These are phyloP conservation scores for Heteropelma amictum DNA, from an alignment of 2,888 invertebrate species.

Conservation along the genomic window DNA sequence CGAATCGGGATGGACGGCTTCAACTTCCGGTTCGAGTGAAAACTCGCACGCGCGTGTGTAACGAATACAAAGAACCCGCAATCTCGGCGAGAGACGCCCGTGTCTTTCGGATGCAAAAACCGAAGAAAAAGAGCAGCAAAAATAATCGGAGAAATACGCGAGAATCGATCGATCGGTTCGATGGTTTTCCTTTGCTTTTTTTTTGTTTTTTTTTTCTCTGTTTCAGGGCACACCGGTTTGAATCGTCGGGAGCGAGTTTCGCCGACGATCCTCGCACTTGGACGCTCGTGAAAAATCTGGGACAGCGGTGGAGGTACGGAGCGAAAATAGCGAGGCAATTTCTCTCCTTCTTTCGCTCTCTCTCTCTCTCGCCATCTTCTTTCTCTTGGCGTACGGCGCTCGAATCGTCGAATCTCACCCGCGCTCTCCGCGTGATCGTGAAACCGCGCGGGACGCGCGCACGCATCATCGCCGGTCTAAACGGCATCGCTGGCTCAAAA, in stretches of 20 bases:
- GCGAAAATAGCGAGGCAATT: conserved; percentile 71
- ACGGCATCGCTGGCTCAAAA: too few relatives aligned
- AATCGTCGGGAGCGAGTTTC: neutral
- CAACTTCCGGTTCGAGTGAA: conserved; percentile 10
- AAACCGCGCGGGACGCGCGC: too few relatives aligned
- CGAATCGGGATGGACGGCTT: neutral
- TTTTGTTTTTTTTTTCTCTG: neutral
- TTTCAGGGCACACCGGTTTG: neutral
- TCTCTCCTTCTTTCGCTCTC: neutral
- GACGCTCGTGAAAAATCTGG: conserved; percentile 73
- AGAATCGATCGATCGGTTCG: neutral
- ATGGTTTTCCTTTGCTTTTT: too few relatives aligned
- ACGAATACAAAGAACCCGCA: too few relatives aligned
- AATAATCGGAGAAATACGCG: too few relatives aligned
- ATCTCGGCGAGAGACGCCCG: too few relatives aligned
- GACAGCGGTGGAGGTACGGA: conserved; percentile 64
- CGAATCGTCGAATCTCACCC: too few relatives aligned
- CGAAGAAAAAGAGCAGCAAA: too few relatives aligned
- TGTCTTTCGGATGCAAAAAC: too few relatives aligned
- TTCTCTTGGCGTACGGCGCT: neutral
- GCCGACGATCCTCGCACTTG: conserved; percentile 56
- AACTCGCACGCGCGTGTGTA: too few relatives aligned
- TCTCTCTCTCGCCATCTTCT: neutral
- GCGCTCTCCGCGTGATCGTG: too few relatives aligned
- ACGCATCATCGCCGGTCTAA: too few relatives aligned